Evolutionary conservation across 2,888 invertebrate genomes (phyloP).

Genomic region (Hypena proboscidalis): DNA sequence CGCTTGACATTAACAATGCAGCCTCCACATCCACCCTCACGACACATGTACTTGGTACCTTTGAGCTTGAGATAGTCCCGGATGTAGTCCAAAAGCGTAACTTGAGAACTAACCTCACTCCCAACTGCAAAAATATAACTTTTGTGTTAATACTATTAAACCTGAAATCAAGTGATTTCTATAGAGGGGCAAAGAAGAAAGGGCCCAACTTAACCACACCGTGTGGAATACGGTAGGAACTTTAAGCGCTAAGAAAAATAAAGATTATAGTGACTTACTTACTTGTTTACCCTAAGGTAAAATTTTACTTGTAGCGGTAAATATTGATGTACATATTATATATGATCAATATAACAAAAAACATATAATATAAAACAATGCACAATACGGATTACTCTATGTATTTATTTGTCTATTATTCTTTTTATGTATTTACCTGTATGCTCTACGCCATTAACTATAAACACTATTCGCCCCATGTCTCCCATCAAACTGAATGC

Average conservation of each 20-base stretch:
- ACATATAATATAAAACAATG: neutral
- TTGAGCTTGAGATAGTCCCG: constrained; percentile 81
- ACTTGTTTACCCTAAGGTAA: too few species aligned
- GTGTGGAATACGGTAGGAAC: too few species aligned
- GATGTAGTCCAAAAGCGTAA: constrained; percentile 83
- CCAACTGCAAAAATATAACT: constrained; percentile 21
- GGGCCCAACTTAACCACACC: too few species aligned
- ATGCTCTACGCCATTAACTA: constrained; percentile 23
- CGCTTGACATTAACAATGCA: constrained; percentile 80
- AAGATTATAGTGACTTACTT: too few species aligned
- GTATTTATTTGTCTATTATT: too few species aligned
- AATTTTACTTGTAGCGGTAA: too few species aligned
- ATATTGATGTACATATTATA: too few species aligned
- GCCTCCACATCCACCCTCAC: constrained; percentile 88
- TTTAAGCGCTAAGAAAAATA: too few species aligned
- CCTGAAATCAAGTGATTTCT: too few species aligned
- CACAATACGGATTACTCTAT: neutral
- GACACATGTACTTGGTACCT: constrained; percentile 88
- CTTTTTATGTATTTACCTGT: constrained; percentile 23
- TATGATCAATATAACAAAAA: neutral
- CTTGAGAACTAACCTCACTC: constrained; percentile 30
- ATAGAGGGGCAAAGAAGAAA: too few species aligned
- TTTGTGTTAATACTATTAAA: too few species aligned
- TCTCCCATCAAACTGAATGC: neutral
- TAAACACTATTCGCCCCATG: constrained; percentile 30